phyloP scores from a whole-genome alignment of 2,888 invertebrate species.

The Toxonevra muliebris region DNA sequence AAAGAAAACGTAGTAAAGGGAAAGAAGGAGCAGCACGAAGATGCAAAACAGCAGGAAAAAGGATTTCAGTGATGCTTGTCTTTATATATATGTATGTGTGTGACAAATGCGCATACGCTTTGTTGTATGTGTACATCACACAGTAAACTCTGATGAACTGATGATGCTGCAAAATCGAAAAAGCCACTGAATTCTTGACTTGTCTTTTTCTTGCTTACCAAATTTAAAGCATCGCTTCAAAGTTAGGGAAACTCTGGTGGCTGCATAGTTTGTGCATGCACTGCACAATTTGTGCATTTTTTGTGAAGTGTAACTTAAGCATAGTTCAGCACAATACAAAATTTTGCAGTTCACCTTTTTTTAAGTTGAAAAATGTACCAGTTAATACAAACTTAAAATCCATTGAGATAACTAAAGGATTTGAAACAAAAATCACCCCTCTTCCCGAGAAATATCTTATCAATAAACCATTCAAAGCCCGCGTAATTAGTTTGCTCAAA shows the following conservation, averaged over 20 bases:
- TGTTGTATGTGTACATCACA: slow-evolving; percentile 36
- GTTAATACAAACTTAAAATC: no score
- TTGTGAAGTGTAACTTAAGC: no score
- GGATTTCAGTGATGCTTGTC: background rate
- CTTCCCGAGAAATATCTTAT: no score
- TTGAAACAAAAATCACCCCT: no score
- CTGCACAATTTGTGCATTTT: background rate
- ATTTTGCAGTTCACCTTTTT: no score
- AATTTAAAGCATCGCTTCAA: background rate
- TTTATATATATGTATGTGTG: background rate
- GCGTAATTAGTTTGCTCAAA: no score
- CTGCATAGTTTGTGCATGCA: background rate
- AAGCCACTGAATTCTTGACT: slow-evolving; percentile 55
- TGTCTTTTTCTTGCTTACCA: no score
- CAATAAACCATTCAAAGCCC: no score
- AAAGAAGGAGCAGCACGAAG: background rate
- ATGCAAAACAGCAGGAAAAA: background rate
- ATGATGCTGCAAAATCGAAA: slow-evolving; percentile 54
- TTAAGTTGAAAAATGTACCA: no score
- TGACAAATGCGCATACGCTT: slow-evolving; percentile 43
- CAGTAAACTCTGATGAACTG: slow-evolving; percentile 45
- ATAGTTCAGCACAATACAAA: no score
- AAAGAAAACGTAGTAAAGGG: no score
- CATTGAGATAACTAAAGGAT: no score
- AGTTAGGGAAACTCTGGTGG: background rate